Evolutionary conservation across 2,888 invertebrate genomes (phyloP), one percentile per base, ranked within the genome.

Genomic region (Bimastos eiseni): DNA sequence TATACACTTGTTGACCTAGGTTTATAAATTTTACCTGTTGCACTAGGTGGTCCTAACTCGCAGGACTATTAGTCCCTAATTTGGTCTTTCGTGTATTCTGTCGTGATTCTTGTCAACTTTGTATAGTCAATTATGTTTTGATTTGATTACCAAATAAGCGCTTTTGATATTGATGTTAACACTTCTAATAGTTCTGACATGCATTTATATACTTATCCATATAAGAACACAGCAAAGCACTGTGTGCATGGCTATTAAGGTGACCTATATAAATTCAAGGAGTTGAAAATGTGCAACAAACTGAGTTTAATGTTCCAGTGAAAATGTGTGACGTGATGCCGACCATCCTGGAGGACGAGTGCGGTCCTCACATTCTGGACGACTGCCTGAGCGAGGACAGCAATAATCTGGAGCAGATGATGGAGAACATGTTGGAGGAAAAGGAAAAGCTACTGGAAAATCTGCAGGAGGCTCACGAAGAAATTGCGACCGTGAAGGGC

Each of bases 311-410:
- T 70, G 5, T 70, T 70, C n/a, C 70, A 70, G 70, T 70, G 24
- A 86, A 86, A 89, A 91, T 91, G 91, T 91, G 91, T 83, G 91
- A 91, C 70, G 90, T 91, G 36, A 41, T 91, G 89, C 91, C 91
- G 38, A 91, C 91, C 3, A 91, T 91, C 30, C 33, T 84, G 38
- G 91, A 91, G 88, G 91, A 91, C 41, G 91, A 90, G 41, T 83
- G 70, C 24, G 49, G 49, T 34, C 34, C 55, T 37, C n/a, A 33
- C 33, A 41, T 38, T 15, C 44, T 44, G 24, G 38, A 49, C 30
- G 37, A 86, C 34, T 70, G 49, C 33, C 90, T 49, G 37, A 41
- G 89, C 24, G 83, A 37, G n/a, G 83, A 55, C 86, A 89, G 86
- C 70, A 88, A 91, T 33, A 90, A 91, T 55, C 38, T 91, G 41